Percentiles rank a stretch among this genome's conserved stretches.
Conservation (phyloP, 2,888 invertebrate genomes). For the Drosophila parthenogenetica region DNA sequence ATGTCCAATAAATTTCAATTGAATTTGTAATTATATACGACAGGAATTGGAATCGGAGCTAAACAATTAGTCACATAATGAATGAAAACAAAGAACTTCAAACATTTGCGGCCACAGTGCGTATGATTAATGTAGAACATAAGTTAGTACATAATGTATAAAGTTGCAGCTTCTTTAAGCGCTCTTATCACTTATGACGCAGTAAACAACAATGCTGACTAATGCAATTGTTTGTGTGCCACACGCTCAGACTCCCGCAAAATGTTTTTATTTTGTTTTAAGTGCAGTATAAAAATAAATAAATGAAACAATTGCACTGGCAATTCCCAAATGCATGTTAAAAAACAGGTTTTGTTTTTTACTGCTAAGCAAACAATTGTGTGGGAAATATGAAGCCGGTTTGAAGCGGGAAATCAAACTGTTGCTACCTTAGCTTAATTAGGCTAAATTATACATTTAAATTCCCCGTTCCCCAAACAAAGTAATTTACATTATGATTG, state of each 20-base stretch:
- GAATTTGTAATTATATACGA: conserved; percentile 50
- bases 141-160: conserved; percentile 4
- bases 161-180: conserved; percentile 22
- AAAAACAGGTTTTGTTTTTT: conserved; percentile 57
- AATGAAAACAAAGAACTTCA: conserved; percentile 10
- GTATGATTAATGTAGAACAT: conserved; percentile 42
- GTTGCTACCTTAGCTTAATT: conserved; percentile 22
- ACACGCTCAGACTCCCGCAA: neutral
- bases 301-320: conserved; percentile 23
- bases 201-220: conserved; percentile 30
- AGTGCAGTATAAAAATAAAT: neutral
- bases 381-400: conserved; percentile 48
- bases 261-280: conserved; percentile 6
- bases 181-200: conserved; percentile 40
- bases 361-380: conserved; percentile 33
- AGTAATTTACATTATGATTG: conserved; percentile 3
- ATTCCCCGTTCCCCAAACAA: neutral
- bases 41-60: neutral
- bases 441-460: conserved; percentile 1
- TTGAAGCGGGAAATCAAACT: conserved; percentile 16
- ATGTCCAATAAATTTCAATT: conserved; percentile 38
- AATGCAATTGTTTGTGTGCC: conserved; percentile 35
- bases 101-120: conserved; percentile 17
- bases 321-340: conserved; percentile 8
- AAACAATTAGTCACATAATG: conserved; percentile 19